phyloP scores from a whole-genome alignment of 1,140 invertebrate genomes.

The Drosophila repletoides region DNA sequence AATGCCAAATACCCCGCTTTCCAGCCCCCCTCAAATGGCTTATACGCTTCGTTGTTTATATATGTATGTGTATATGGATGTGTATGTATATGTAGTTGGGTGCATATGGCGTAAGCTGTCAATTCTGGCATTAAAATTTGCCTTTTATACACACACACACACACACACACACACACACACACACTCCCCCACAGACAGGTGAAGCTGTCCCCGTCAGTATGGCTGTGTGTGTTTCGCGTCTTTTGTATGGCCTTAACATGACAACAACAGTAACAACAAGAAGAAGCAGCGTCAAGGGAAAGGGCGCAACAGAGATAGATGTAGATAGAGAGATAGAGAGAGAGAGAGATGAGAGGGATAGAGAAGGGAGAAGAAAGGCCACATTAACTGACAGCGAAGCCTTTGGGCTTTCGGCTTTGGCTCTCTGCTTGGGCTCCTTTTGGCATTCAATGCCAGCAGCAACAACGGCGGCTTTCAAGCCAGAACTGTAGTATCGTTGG shows the following conservation, averaged over 20 bases:
- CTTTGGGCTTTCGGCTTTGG: constrained; percentile 27
- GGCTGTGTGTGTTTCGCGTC: not conserved
- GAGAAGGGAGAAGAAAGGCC: not conserved
- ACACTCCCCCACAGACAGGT: constrained; percentile 57
- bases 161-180: too few relatives aligned
- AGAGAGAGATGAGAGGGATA: not conserved
- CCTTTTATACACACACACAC: constrained; percentile 59
- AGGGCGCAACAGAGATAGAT: not conserved
- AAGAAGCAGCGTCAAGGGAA: not conserved
- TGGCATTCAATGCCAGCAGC: too few relatives aligned
- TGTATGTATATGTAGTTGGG: not conserved
- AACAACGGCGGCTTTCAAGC: too few relatives aligned
- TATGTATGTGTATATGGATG: constrained; percentile 6
- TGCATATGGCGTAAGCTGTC: constrained; percentile 55
- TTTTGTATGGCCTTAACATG: constrained; percentile 24
- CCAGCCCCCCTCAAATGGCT: constrained; percentile 27
- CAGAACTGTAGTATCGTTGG: too few relatives aligned
- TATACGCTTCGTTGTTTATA: constrained; percentile 61
- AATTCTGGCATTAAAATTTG: constrained; percentile 79
- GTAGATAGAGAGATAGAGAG: not conserved
- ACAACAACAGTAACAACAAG: constrained; percentile 18
- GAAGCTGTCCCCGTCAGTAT: not conserved
- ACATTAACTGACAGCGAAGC: constrained; percentile 8
- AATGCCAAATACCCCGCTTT: not conserved
- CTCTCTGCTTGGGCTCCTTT: constrained; percentile 10